Conservation (phyloP, 2,888 invertebrate species). For the Volucella bombylans region DNA sequence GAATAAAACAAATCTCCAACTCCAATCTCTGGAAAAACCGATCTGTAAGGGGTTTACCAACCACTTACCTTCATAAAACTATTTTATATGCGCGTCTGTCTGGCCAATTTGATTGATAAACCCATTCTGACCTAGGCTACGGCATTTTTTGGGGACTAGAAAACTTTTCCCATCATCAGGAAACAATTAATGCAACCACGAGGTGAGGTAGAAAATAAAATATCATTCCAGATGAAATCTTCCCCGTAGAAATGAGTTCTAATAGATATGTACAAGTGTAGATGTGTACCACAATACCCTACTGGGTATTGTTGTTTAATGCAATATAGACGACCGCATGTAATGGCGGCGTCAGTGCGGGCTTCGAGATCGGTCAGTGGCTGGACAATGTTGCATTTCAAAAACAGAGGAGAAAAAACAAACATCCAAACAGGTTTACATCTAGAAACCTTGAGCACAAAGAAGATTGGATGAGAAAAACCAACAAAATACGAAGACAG, state of each 20-base stretch:
- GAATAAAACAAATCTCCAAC: constrained; percentile 44
- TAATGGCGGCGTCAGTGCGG: constrained; percentile 7
- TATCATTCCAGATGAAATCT: constrained; percentile 43
- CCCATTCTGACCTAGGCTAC: constrained; percentile 67
- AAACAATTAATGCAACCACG: constrained; percentile 51
- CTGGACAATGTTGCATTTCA: constrained; percentile 41
- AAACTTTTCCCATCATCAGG: constrained; percentile 40
- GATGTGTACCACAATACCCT: constrained; percentile 22
- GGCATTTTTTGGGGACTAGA: constrained; percentile 20
- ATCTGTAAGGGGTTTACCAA: constrained; percentile 34
- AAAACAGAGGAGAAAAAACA: constrained; percentile 21
- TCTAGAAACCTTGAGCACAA: constrained; percentile 54
- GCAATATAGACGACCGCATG: constrained; percentile 1
- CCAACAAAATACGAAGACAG: constrained; percentile 27
- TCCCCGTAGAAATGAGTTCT: constrained; percentile 34
- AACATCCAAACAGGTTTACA: constrained; percentile 36
- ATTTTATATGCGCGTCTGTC: neutral
- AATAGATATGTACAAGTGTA: constrained; percentile 13
- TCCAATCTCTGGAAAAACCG: constrained; percentile 35
- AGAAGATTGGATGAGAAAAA: constrained; percentile 31
- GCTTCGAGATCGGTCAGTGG: constrained; percentile 40
- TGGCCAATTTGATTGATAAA: constrained; percentile 64
- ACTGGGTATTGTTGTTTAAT: constrained; percentile 1
- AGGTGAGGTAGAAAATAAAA: constrained; percentile 33
- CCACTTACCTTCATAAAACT: neutral